A percentile compares a stretch with the other conserved stretches of the same genome.
Conservation (phyloP, 2,888 invertebrate genomes). For the Pollenia amentaria region DNA sequence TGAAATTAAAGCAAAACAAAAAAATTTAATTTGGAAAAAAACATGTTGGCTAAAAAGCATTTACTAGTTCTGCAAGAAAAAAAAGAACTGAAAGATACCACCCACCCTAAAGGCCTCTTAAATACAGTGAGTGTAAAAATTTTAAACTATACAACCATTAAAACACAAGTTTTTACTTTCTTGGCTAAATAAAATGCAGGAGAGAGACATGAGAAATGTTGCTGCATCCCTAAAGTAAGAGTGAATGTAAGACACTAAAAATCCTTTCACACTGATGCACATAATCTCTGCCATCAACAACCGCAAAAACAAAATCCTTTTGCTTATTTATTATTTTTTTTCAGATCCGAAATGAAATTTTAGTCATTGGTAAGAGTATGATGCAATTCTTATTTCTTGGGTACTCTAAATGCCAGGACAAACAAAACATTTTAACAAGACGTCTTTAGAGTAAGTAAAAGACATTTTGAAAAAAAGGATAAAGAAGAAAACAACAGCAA, state of each 20-base stretch:
- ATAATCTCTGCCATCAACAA: slow-evolving; percentile 77
- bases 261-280: slow-evolving; percentile 76
- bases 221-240: slow-evolving; percentile 33
- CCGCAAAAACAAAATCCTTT: slow-evolving; percentile 76
- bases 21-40: slow-evolving; percentile 21
- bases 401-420: slow-evolving; percentile 19
- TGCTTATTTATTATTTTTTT: slow-evolving; percentile 73
- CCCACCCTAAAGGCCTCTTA: slow-evolving; percentile 7
- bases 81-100: not conserved
- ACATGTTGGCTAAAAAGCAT: slow-evolving; percentile 67
- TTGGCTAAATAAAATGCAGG: not conserved
- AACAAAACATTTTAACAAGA: slow-evolving; percentile 72
- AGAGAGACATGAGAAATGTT: slow-evolving; percentile 5
- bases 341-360: slow-evolving; percentile 58
- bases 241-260: slow-evolving; percentile 64
- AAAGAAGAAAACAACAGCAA: slow-evolving; percentile 45
- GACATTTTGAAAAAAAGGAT: slow-evolving; percentile 53
- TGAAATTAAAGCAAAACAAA: not conserved
- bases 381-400: slow-evolving; percentile 52
- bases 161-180: slow-evolving; percentile 37
- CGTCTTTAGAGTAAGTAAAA: slow-evolving; percentile 45
- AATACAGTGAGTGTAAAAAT: not conserved
- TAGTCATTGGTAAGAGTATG: slow-evolving; percentile 35
- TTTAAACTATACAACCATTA: slow-evolving; percentile 47
- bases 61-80: slow-evolving; percentile 49